Base-by-base conservation (phyloP, 1,140 invertebrate genomes). In the Listronotus bonariensis region DNA sequence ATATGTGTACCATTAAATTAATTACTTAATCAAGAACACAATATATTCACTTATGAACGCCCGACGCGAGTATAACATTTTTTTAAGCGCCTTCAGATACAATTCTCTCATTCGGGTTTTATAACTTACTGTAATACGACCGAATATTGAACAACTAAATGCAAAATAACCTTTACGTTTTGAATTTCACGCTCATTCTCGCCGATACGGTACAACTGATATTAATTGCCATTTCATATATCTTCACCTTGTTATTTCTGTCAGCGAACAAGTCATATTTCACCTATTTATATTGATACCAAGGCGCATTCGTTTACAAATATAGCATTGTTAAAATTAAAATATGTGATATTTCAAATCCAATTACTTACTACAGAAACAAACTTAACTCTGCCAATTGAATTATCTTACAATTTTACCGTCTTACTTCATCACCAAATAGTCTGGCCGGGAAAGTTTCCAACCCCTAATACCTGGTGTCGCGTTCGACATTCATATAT, bases 141-240 rank as follows among this genome's bases (percentile, higher is more conserved):
- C 18, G 11, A 11, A 56, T 42, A 38, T 26, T 14, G 54, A 65
- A 45, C 45, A 14, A 56, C 51, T 49, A 15, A 55, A 52, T 26
- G 43, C 43, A 63, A 38, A 56, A 67, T 63, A 55, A 61, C 56
- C 32, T 46, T 60, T 61, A 46, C 18, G 40, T 61, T 40, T 34
- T n/a, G 49, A 53, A 54, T 53, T 54, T 51, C 49, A 41, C 41
- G 54, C 38, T 56, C 42, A 56, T 55, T 56, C 17, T 52, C 48
- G 49, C 48, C 34, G 45, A 41, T 52, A 65, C 42, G 60, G 61
- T 61, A 69, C 65, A 68, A 68, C 65, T 68, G 66, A 64, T 61
- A 68, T 67, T 70, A 70, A 70, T 70, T 70, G 48, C 61, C 52
- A 55, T 64, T 63, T 70, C 68, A 70, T 70, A 59, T 68, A 68